Evolutionary conservation across 2,888 invertebrate genomes (phyloP).

Genomic region (Emmelina monodactyla): DNA sequence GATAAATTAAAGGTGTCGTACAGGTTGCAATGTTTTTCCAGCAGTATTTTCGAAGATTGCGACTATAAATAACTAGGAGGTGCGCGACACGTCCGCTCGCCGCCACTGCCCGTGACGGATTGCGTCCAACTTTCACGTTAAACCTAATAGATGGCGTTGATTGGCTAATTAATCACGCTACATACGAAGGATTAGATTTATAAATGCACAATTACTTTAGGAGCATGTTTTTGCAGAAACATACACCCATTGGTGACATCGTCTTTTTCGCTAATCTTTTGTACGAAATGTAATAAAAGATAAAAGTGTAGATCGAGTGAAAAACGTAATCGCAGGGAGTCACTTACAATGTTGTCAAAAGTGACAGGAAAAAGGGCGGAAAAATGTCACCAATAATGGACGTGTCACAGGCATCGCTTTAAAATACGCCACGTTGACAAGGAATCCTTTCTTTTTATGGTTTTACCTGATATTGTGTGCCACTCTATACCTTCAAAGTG

Average conservation of each 20-base stretch:
- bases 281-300: conserved; percentile 26
- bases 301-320: conserved; percentile 27
- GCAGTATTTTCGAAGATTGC: conserved; percentile 42
- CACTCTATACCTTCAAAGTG: too few species aligned
- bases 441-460: conserved; percentile 10
- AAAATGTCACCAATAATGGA: conserved; percentile 63
- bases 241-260: too few species aligned
- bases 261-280: conserved; percentile 1
- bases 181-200: conserved; percentile 4
- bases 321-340: conserved; percentile 56
- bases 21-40: conserved; percentile 40
- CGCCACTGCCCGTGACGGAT: conserved; percentile 42
- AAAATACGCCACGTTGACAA: conserved; percentile 45
- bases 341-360: conserved; percentile 62
- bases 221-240: too few species aligned
- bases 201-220: too few species aligned
- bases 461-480: too few species aligned
- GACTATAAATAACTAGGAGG: conserved; percentile 51
- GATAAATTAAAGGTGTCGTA: conserved; percentile 39
- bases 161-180: conserved; percentile 55
- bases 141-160: conserved; percentile 48
- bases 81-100: conserved; percentile 30
- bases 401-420: conserved; percentile 58
- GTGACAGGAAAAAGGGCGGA: conserved; percentile 62
- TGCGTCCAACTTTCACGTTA: conserved; percentile 37